Evolutionary conservation across 2,797 vertebrate genomes (phyloP).

Genomic region (Fistularia tabacaria): DNA sequence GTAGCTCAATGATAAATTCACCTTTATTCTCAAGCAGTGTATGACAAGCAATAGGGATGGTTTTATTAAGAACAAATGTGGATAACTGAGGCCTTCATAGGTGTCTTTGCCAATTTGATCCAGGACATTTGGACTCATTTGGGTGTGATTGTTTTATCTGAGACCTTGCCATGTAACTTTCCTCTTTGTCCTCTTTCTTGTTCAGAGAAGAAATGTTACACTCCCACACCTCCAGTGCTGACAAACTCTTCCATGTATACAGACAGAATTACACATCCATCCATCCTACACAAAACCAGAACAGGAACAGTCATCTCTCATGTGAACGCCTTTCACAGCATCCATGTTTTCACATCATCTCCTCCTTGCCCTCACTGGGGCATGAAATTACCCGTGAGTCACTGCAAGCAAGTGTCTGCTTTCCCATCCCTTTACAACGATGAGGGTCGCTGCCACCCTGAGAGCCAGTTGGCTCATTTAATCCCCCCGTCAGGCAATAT

Average conservation of each 20-base stretch:
- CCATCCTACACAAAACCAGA: constrained; percentile 17
- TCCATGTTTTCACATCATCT: constrained; percentile 50
- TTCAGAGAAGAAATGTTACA: constrained; percentile 10
- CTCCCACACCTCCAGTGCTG: constrained; percentile 14
- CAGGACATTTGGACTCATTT: too few species aligned
- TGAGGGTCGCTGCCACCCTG: constrained; percentile 61
- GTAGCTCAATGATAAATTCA: too few species aligned
- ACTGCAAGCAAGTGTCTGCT: constrained; percentile 46
- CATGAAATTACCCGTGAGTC: constrained; percentile 63
- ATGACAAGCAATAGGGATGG: too few species aligned
- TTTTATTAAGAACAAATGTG: too few species aligned
- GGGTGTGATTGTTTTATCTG: too few species aligned
- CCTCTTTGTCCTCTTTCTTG: constrained; percentile 23
- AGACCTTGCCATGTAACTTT: too few species aligned
- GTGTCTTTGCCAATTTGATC: too few species aligned
- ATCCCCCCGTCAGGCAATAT: constrained; percentile 69
- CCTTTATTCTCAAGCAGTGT: too few species aligned
- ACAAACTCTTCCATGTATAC: not conserved
- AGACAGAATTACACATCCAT: constrained; percentile 7
- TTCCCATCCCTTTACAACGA: constrained; percentile 54
- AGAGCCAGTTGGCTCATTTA: constrained; percentile 64
- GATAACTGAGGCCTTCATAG: too few species aligned
- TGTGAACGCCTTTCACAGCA: constrained; percentile 29
- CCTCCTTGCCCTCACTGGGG: constrained; percentile 35
- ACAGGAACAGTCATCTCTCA: constrained; percentile 15